Percentiles rank a stretch among this genome's conserved stretches.
Conservation (phyloP, 92 coral and sea anemone genomes). For the Epizoanthus rinbou region DNA sequence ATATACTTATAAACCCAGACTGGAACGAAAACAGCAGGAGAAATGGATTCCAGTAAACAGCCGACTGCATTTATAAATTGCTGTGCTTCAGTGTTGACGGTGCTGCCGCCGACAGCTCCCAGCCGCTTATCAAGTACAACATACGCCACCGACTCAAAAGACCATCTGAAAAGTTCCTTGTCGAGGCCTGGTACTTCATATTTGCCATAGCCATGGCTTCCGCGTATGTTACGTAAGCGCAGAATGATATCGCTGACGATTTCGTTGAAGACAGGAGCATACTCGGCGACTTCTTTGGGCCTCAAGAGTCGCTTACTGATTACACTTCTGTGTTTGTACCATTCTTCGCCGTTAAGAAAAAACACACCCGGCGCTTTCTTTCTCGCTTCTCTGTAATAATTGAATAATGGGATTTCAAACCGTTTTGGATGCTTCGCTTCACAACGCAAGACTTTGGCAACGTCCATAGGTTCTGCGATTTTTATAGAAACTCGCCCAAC, state of each 20-base stretch:
- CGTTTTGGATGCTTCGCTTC: constrained; percentile 72
- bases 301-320: constrained; percentile 70
- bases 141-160: constrained; percentile 70
- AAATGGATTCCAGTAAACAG: constrained; percentile 5
- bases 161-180: constrained; percentile 77
- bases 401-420: constrained; percentile 41
- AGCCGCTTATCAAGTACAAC: constrained; percentile 68
- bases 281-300: constrained; percentile 75
- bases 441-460: constrained; percentile 59
- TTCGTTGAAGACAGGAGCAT: constrained; percentile 65
- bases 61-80: constrained; percentile 52
- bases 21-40: constrained; percentile 54
- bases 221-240: constrained; percentile 57
- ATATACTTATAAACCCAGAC: constrained; percentile 57
- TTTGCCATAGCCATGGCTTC: constrained; percentile 31
- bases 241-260: constrained; percentile 55
- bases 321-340: constrained; percentile 67
- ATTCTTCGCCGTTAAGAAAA: constrained; percentile 70
- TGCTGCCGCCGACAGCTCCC: constrained; percentile 54
- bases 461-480: constrained; percentile 57
- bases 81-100: constrained; percentile 50
- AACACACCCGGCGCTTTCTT: constrained; percentile 64
- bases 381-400: constrained; percentile 57
- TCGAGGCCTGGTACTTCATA: constrained; percentile 61
- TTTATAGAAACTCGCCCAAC: constrained; percentile 19